phyloP scores from a whole-genome alignment of 2,888 invertebrate genomes.

The Blastobasis adustella region DNA sequence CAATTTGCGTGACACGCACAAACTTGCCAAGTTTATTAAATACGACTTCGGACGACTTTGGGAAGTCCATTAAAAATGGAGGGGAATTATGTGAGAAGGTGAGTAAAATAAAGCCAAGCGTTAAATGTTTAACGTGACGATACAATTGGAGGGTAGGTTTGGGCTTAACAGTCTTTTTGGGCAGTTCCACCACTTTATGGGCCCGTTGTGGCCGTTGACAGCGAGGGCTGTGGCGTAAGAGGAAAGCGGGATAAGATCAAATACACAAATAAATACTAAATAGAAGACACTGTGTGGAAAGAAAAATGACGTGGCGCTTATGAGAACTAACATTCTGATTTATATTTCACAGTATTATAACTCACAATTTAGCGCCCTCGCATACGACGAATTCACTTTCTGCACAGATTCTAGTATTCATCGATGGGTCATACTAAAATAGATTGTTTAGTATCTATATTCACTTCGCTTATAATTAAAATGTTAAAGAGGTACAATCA shows the following conservation, averaged over 20 bases:
- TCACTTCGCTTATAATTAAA: no score
- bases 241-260: background rate
- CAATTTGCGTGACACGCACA: background rate
- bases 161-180: conserved; percentile 18
- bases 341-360: background rate
- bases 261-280: background rate
- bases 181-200: conserved; percentile 11
- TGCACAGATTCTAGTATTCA: no score
- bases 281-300: background rate
- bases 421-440: no score
- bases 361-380: background rate
- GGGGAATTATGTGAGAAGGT: background rate
- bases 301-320: no score
- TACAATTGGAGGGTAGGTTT: conserved; percentile 9
- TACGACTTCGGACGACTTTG: background rate
- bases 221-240: background rate
- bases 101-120: conserved; percentile 10
- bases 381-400: background rate
- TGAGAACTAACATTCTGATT: background rate
- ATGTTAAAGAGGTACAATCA: no score
- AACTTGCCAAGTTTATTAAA: background rate
- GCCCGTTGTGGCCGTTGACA: conserved; percentile 3
- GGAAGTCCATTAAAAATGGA: background rate
- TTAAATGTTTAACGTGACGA: conserved; percentile 16
- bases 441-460: no score